phyloP scores from a whole-genome alignment of 2,888 invertebrate genomes.

The Lymantria monacha region DNA sequence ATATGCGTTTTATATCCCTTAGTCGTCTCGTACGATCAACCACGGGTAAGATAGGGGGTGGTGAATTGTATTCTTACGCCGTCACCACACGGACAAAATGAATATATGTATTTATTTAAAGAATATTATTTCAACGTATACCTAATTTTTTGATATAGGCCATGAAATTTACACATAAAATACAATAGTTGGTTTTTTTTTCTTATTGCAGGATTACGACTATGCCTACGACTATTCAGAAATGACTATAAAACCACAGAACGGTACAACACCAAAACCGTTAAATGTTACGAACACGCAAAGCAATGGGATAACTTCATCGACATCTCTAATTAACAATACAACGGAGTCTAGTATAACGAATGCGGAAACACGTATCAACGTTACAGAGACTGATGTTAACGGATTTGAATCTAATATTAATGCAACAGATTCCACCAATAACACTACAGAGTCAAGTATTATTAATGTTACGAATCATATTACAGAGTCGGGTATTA shows the following conservation, averaged over 20 bases:
- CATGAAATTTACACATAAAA: no score
- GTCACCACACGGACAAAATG: no score
- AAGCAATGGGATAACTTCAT: constrained; percentile 39
- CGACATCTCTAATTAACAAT: constrained; percentile 25
- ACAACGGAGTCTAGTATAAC: constrained; percentile 23
- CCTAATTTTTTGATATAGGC: no score
- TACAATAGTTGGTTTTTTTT: background rate
- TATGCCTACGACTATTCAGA: constrained; percentile 88
- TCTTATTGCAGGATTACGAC: constrained; percentile 84
- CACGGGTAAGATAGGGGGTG: no score
- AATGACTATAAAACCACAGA: constrained; percentile 85
- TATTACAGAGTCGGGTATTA: background rate
- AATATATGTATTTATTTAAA: no score
- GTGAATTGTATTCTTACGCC: no score
- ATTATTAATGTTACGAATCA: background rate
- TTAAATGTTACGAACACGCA: constrained; percentile 48
- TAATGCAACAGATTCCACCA: background rate
- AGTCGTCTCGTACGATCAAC: no score
- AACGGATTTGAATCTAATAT: background rate
- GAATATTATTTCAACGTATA: no score
- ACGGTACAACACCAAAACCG: constrained; percentile 68
- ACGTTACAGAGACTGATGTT: background rate
- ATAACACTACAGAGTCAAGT: background rate
- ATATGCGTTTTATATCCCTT: no score
- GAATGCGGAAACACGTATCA: background rate